phyloP scores from a whole-genome alignment of 2,797 vertebrate genomes.

The Manis javanica region DNA sequence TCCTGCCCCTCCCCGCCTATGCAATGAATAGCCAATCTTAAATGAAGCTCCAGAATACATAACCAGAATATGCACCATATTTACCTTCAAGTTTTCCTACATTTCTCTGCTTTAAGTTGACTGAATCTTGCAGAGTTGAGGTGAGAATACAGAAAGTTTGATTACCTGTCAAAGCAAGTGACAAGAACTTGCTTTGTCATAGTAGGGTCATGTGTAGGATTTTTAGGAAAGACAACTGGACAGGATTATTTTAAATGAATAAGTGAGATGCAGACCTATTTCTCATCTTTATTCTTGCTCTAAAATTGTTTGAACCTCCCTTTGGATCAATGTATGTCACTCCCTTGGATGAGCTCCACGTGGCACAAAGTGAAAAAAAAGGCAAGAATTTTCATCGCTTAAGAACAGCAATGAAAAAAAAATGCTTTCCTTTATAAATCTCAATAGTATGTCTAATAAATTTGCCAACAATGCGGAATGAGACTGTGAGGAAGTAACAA shows the following conservation, averaged over 20 bases:
- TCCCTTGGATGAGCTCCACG: slow-evolving; percentile 19
- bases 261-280: not conserved
- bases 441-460: slow-evolving; percentile 19
- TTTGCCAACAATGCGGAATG: slow-evolving; percentile 32
- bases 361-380: not conserved
- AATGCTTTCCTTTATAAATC: not conserved
- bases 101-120: not conserved
- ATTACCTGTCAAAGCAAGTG: too few relatives aligned
- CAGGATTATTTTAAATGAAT: not conserved
- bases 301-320: not conserved
- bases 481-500: not conserved
- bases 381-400: not conserved
- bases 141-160: not conserved
- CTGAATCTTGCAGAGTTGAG: not conserved
- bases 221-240: not conserved
- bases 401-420: not conserved
- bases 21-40: not conserved
- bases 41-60: not conserved
- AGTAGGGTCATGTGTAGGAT: not conserved
- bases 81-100: not conserved
- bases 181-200: too few relatives aligned
- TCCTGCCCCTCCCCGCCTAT: not conserved
- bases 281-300: not conserved
- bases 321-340: not conserved
- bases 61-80: not conserved